Conservation (phyloP, 2,888 invertebrate species). For the Rhabditoides inermis region DNA sequence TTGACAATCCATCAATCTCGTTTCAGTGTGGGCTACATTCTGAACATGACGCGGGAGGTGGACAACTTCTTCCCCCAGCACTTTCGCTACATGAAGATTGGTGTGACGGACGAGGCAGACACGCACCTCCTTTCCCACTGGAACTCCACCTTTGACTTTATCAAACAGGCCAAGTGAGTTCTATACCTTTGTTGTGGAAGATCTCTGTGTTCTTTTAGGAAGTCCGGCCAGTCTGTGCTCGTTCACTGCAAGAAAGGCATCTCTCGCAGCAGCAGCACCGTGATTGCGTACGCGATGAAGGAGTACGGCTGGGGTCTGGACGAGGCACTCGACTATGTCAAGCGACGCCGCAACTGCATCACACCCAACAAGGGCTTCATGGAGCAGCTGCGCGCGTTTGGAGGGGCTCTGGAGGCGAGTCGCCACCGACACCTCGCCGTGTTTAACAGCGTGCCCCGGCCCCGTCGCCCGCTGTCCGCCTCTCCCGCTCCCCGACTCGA, state of each 20-base stretch:
- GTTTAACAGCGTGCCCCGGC: slow-evolving; percentile 9
- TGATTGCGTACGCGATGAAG: slow-evolving; percentile 61
- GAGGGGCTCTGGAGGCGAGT: slow-evolving; percentile 80
- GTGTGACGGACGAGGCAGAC: slow-evolving; percentile 92
- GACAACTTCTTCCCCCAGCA: slow-evolving; percentile 96
- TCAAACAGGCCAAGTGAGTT: slow-evolving; percentile 70
- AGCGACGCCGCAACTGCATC: slow-evolving; percentile 80
- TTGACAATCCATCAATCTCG: no score
- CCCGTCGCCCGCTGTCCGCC: slow-evolving; percentile 10
- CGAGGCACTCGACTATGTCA: slow-evolving; percentile 79
- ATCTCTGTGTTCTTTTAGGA: slow-evolving; percentile 18
- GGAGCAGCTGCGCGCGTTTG: slow-evolving; percentile 85
- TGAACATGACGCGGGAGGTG: slow-evolving; percentile 95
- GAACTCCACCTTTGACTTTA: slow-evolving; percentile 95
- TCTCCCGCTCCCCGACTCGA: slow-evolving; percentile 7
- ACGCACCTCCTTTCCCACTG: slow-evolving; percentile 91
- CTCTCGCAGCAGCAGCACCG: slow-evolving; percentile 91
- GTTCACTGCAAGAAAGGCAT: slow-evolving; percentile 99
- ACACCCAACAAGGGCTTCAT: slow-evolving; percentile 90
- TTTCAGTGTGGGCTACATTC: slow-evolving; percentile 81
- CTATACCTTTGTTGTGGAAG: no score
- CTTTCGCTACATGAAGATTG: slow-evolving; percentile 67
- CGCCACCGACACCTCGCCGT: slow-evolving; percentile 13
- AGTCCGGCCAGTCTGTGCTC: slow-evolving; percentile 67
- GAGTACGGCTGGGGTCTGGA: slow-evolving; percentile 53